phyloP scores from a whole-genome alignment of 2,797 vertebrate genomes.

The Oreochromis mossambicus region DNA sequence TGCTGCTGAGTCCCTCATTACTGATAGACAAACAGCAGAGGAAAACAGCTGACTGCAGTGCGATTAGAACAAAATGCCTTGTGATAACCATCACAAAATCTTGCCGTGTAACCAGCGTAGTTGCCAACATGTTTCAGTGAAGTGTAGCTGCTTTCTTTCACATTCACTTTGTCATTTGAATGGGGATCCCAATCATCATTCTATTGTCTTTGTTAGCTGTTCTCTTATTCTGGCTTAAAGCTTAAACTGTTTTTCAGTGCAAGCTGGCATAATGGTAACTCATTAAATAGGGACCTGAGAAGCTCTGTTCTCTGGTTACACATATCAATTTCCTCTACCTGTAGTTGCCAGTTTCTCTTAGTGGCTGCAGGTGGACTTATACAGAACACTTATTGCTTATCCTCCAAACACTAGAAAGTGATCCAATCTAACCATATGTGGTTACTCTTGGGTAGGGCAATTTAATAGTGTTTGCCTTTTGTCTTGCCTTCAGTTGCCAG shows the following conservation, averaged over 20 bases:
- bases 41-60: constrained; percentile 48
- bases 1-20: constrained; percentile 52
- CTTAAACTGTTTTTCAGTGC: not conserved
- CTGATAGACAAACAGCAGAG: constrained; percentile 54
- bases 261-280: constrained; percentile 11
- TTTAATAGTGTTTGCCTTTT: not conserved
- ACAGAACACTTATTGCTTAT: not conserved
- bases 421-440: not conserved
- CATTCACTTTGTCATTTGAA: not conserved
- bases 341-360: not conserved
- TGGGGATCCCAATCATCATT: not conserved
- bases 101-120: constrained; percentile 15
- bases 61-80: constrained; percentile 26
- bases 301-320: constrained; percentile 15
- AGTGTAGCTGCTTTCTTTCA: not conserved
- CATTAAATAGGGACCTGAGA: not conserved
- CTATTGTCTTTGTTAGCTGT: not conserved
- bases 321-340: not conserved
- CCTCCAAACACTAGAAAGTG: not conserved
- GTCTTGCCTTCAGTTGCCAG: not conserved
- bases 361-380: constrained; percentile 23
- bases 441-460: not conserved
- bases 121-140: not conserved
- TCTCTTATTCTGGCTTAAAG: constrained; percentile 21
- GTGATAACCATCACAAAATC: constrained; percentile 32